Base-by-base conservation (phyloP, 2,888 invertebrate species). In the Tetropium fuscum region DNA sequence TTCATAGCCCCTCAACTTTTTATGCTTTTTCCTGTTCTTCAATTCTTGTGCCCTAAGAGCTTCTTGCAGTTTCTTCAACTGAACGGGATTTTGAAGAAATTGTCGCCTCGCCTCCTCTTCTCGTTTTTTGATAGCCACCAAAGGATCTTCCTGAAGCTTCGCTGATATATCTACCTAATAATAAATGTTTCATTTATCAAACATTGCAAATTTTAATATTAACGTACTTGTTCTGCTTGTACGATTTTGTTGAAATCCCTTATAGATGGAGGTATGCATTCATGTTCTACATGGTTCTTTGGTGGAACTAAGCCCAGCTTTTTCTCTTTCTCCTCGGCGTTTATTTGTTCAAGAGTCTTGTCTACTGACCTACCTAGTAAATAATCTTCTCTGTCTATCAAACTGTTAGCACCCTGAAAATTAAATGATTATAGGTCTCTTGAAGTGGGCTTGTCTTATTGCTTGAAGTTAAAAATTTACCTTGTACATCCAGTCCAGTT, bases 131-230 rank as follows among this genome's bases (percentile, higher is more conserved):
- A 98, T 97, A 2, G 92, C 86, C 77, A 94, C 89, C 30, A 98
- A 81, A 0, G 98, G 98, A 84, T 98, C 98, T 81, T 98, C 97
- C 77, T 96, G 88, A 63, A 96, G 86, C 82, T 97, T 97, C 13
- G 95, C 87, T 40, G 88, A 90, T 74, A 96, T 84, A 79, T 97
- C 97, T 7, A 96, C 92, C 82, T 94, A 90, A 51, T 89, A 86
- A n/a, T 18, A 13, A 1, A 3, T 30, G 16, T 16, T 32, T 47
- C 10, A n/a, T 5, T 8, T 11, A 22, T 25, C 16, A 2, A 30
- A 16, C 20, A n/a, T 4, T 20, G 7, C 16, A 20, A 20, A 53
- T 27, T 16, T 16, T 8, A 6, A 13, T 38, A 11, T 2, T 44
- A n/a, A 44, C 64, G 57, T 64, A 75, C 76, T 70, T 81, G 81